phyloP scores from a whole-genome alignment of 2,797 vertebrate genomes.

The Anas georgica region DNA sequence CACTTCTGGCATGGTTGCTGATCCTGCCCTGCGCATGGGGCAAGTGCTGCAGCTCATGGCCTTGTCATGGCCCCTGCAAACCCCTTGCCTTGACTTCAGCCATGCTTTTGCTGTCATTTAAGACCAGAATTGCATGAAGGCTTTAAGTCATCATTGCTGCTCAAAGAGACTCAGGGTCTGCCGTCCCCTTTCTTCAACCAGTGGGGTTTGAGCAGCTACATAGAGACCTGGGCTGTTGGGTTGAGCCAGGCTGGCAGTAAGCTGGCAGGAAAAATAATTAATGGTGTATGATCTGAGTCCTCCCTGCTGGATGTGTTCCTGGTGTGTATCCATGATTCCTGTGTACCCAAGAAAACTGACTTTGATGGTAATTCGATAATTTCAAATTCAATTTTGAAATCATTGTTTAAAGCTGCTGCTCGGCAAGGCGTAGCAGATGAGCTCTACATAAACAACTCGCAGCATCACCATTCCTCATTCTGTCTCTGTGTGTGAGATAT shows the following conservation, averaged over 20 bases:
- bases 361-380: neutral
- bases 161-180: neutral
- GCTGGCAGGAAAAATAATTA: neutral
- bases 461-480: accelerated
- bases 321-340: neutral
- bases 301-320: accelerated
- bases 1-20: neutral
- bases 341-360: neutral
- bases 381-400: neutral
- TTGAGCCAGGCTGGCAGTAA: neutral
- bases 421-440: neutral
- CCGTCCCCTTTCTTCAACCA: neutral
- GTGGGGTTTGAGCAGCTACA: accelerated
- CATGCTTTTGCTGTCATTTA: neutral
- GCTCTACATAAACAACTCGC: neutral
- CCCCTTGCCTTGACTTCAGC: accelerated
- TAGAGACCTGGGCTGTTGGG: neutral
- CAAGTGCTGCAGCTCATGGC: neutral
- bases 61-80: neutral
- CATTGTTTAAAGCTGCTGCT: neutral
- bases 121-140: neutral
- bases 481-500: accelerated
- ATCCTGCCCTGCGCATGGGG: accelerated
- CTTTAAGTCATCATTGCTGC: neutral
- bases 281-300: accelerated